phyloP scores from a whole-genome alignment of 2,113 vertebrate genomes.

The Echinops telfairi region DNA sequence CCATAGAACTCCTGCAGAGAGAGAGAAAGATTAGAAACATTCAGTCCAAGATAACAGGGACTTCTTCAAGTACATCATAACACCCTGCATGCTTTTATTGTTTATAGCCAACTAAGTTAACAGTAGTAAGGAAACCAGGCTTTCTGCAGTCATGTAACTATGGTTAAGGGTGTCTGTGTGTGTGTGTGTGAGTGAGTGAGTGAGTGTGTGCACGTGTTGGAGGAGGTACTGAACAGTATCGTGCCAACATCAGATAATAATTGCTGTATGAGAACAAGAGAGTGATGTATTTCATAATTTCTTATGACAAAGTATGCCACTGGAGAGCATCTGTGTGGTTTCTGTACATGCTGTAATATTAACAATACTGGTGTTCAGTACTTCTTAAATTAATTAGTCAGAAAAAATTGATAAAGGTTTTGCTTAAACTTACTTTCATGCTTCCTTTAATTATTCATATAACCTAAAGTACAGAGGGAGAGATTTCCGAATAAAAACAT shows the following conservation, averaged over 20 bases:
- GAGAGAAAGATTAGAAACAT: background rate
- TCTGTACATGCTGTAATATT: background rate
- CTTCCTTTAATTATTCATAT: conserved; percentile 4
- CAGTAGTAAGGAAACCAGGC: background rate
- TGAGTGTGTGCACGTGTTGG: background rate
- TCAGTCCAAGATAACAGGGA: background rate
- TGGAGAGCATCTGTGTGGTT: background rate
- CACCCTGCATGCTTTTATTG: background rate
- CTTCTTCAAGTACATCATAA: background rate
- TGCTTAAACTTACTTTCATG: conserved; percentile 16
- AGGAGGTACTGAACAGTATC: background rate
- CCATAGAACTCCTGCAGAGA: background rate
- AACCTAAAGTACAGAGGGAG: background rate
- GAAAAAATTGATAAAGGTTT: background rate
- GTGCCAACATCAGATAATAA: background rate
- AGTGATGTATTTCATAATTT: conserved; percentile 25
- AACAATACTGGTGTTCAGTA: conserved; percentile 30
- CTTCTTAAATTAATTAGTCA: conserved; percentile 15
- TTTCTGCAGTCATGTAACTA: background rate
- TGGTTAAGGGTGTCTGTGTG: background rate
- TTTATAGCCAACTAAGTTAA: background rate
- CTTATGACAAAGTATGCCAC: background rate
- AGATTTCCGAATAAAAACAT: conserved; percentile 16
- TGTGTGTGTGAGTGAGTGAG: background rate
- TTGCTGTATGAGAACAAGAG: background rate